Evolutionary conservation across 2,888 invertebrate genomes (phyloP), one percentile per base, ranked within the genome.

Genomic region (Chloroclystis v-ata): DNA sequence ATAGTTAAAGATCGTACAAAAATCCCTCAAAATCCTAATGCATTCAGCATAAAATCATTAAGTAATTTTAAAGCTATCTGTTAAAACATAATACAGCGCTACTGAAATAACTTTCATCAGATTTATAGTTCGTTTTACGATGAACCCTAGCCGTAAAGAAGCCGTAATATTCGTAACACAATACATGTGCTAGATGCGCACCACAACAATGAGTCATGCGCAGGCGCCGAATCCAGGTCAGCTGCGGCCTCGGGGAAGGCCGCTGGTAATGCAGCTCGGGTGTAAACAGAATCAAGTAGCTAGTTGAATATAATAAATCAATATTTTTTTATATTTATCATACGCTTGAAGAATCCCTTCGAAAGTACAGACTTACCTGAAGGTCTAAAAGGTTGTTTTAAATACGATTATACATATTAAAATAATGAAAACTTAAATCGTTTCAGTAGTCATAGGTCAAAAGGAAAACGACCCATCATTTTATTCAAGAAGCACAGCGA

Each of bases 131-230:
- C 24, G 28, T 43, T 50, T 56, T 52, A 56, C 47, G 54, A 54
- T 47, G 29, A 45, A 52, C 47, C 52, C 56, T 56, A 52, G 52
- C 46, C 56, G 37, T 57, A 57, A 57, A 57, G 43, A 44, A 41
- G 32, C 43, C 42, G 42, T 54, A 52, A 53, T 51, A 52, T 43
- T 35, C 32, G 37, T 49, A 51, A 59, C 52, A 59, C 52, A 59
- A 62, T 59, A 56, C 52, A 40, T 35, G 46, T 33, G 43, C 46
- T 54, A 51, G 51, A 38, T 54, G 50, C 49, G 49, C 68, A 68
- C 67, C 72, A 75, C 61, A 74, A 78, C 78, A 78, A 77, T 81
- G 82, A 81, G 64, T 78, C 77, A 75, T 67, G 63, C 63, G 66
- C 63, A 54, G 40, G 66, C 67, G 66, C 67, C 64, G 68, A 74